Percentiles rank a stretch among this genome's conserved stretches.
Conservation (phyloP, 2,888 invertebrate genomes). For the Ormyrus thymus region DNA sequence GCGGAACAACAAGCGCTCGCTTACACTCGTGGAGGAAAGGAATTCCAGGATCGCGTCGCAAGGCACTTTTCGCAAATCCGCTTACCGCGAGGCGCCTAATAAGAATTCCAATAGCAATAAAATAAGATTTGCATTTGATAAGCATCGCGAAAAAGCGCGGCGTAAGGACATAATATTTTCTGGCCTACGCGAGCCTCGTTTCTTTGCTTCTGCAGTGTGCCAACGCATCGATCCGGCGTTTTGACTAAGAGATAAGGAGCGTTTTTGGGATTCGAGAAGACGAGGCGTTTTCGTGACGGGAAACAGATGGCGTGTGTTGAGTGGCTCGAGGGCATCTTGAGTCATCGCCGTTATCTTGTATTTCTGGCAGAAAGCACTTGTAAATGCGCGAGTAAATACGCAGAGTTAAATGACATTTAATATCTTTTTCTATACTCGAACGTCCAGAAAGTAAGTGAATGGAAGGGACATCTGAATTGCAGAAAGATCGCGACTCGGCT, state of each 20-base stretch:
- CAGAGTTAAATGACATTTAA: not conserved
- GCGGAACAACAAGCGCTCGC: not conserved
- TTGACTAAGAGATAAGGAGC: constrained; percentile 8
- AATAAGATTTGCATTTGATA: constrained; percentile 73
- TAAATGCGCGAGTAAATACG: constrained; percentile 8
- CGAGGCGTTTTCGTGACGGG: constrained; percentile 18
- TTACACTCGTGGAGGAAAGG: not conserved
- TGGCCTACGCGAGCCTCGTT: not conserved
- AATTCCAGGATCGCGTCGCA: not conserved
- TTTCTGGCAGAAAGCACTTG: constrained; percentile 24
- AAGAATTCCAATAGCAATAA: constrained; percentile 73
- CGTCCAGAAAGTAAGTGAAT: no score
- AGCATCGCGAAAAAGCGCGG: constrained; percentile 70
- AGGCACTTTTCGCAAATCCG: constrained; percentile 66
- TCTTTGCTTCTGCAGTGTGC: not conserved
- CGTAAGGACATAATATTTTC: constrained; percentile 64
- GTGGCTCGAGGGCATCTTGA: constrained; percentile 13
- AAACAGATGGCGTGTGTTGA: constrained; percentile 47
- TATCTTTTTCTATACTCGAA: no score
- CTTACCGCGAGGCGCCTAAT: constrained; percentile 64
- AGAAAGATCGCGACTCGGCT: no score
- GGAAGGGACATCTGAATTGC: no score
- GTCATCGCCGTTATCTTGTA: constrained; percentile 25
- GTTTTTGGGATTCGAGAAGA: constrained; percentile 4
- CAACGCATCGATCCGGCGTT: not conserved